phyloP scores from a whole-genome alignment of 2,888 invertebrate species.

The Pilophorus perplexus region DNA sequence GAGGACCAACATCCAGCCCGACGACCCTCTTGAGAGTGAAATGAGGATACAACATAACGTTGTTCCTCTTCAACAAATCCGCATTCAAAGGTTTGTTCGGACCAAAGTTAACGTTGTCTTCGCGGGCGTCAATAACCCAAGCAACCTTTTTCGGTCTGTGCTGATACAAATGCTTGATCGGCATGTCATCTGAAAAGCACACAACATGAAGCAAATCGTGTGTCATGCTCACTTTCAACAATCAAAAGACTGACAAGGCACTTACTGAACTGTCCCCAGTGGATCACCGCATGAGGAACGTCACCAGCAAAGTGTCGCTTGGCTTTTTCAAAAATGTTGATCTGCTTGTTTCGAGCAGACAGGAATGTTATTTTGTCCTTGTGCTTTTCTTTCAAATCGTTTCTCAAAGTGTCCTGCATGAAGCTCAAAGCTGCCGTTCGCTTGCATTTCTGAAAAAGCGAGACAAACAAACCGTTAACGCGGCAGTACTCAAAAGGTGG shows the following conservation, averaged over 20 bases:
- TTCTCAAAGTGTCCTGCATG: conserved; percentile 12
- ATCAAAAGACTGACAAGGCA: not conserved
- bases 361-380: not conserved
- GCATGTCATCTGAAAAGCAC: conserved; percentile 21
- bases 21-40: conserved; percentile 18
- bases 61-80: conserved; percentile 9
- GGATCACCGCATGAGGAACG: conserved; percentile 13
- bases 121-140: conserved; percentile 20
- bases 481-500: not conserved
- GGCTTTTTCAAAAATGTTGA: conserved; percentile 16
- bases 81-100: not conserved
- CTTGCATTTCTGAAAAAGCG: conserved; percentile 39
- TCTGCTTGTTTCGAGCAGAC: conserved; percentile 13
- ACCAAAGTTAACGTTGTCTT: too few species aligned
- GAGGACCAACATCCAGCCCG: conserved; percentile 20
- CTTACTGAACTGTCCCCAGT: conserved; percentile 36
- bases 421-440: conserved; percentile 5
- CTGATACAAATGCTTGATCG: conserved; percentile 18
- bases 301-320: conserved; percentile 19
- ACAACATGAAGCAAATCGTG: not conserved
- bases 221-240: not conserved
- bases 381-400: conserved; percentile 9
- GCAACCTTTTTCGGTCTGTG: conserved; percentile 12
- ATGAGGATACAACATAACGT: not conserved
- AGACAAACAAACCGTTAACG: not conserved